phyloP scores from a whole-genome alignment of 2,113 vertebrate species.

The Prunella fulvescens region DNA sequence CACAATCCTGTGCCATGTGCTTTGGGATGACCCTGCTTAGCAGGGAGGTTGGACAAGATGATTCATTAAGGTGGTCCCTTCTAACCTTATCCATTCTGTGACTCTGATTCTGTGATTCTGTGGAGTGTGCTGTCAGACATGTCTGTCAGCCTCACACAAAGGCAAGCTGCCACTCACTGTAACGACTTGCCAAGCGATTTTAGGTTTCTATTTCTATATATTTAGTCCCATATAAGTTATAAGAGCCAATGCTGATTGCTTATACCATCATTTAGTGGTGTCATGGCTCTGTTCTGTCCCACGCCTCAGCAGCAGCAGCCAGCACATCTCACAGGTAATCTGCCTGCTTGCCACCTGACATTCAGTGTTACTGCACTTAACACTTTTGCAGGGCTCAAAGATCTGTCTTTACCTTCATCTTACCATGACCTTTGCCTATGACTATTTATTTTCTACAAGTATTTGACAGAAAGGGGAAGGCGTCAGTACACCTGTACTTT shows the following conservation, averaged over 20 bases:
- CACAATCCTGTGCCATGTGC: not conserved
- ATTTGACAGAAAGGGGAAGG: not conserved
- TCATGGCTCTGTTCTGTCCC: not conserved
- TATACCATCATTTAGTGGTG: not conserved
- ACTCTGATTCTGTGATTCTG: not conserved
- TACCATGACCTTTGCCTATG: not conserved
- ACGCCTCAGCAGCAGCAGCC: not conserved
- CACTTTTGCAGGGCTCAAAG: not conserved
- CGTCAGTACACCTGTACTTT: rapidly evolving
- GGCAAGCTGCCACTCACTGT: not conserved
- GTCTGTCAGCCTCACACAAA: not conserved
- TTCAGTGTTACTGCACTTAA: not conserved
- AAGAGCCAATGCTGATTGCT: not conserved
- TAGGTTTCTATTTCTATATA: not conserved
- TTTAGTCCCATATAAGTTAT: not conserved
- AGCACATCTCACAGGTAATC: not conserved
- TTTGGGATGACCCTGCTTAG: not conserved
- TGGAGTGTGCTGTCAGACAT: not conserved
- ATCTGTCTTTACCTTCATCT: not conserved
- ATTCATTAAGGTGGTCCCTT: not conserved
- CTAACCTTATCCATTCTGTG: not conserved
- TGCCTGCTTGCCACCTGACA: not conserved
- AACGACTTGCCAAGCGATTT: not conserved
- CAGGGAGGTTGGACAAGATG: not conserved
- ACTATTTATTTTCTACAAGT: not conserved